A percentile compares a stretch with the other conserved stretches of the same genome.
These are phyloP conservation scores for Lanistes nyassanus DNA, from an alignment of 1,140 invertebrate genomes.

Conservation along the genomic window DNA sequence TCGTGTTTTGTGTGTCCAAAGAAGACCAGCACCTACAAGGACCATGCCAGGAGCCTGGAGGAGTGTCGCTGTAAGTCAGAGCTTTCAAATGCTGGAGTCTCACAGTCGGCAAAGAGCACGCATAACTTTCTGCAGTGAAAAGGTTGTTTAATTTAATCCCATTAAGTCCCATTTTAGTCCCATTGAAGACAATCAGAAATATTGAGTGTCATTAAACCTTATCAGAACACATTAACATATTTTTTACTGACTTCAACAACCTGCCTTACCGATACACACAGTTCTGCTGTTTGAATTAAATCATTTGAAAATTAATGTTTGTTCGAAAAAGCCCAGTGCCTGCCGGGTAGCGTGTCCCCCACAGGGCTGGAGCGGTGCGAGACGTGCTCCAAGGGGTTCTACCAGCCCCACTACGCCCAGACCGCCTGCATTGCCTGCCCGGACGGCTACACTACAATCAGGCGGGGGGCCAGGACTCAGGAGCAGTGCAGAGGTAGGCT, in stretches of 20 bases:
- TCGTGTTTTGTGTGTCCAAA: conserved; percentile 73
- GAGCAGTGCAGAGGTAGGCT: conserved; percentile 75
- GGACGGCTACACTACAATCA: conserved; percentile 88
- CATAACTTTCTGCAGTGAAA: too few relatives aligned
- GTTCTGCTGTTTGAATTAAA: too few relatives aligned
- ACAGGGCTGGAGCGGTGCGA: conserved; percentile 72
- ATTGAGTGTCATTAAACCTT: too few relatives aligned
- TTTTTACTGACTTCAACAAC: too few relatives aligned
- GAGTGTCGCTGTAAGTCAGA: conserved; percentile 73
- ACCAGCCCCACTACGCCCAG: conserved; percentile 73
- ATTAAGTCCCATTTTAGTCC: too few relatives aligned
- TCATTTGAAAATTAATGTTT: too few relatives aligned
- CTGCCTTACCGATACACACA: too few relatives aligned
- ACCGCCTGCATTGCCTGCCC: conserved; percentile 82
- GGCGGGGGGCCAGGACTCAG: conserved; percentile 76
- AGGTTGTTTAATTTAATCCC: too few relatives aligned
- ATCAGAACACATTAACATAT: too few relatives aligned
- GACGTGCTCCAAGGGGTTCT: conserved; percentile 72
- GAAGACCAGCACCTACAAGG: conserved; percentile 72
- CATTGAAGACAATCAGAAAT: too few relatives aligned
- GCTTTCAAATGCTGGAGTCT: too few relatives aligned
- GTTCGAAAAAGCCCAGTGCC: conserved; percentile 65
- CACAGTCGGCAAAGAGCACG: too few relatives aligned
- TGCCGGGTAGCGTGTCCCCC: conserved; percentile 69
- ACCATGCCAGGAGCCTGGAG: conserved; percentile 69